Percentiles rank a stretch among this genome's conserved stretches.
Conservation (phyloP, 2,113 vertebrate genomes). For the Siniperca chuatsi region DNA sequence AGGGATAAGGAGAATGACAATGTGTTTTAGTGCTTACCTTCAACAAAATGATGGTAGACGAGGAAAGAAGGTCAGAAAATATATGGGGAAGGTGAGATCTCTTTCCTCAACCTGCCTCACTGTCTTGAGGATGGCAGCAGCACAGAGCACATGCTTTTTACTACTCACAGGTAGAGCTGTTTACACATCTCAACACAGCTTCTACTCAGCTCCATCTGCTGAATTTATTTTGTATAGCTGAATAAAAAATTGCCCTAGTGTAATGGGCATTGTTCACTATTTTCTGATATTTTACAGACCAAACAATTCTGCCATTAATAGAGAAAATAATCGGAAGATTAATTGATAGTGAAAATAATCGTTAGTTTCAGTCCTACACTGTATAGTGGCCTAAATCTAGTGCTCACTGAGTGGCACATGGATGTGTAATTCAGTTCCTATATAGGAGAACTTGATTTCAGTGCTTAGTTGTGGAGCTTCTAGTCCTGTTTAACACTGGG, state of each 20-base stretch:
- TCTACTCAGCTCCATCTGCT: not conserved
- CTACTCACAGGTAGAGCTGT: slow-evolving; percentile 2
- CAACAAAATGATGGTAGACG: slow-evolving; percentile 42
- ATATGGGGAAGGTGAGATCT: slow-evolving; percentile 8
- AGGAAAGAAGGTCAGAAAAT: slow-evolving; percentile 49
- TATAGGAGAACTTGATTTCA: not conserved
- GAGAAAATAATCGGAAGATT: not conserved
- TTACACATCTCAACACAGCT: slow-evolving; percentile 11
- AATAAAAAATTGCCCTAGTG: not conserved
- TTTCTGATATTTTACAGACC: not conserved
- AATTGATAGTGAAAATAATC: not conserved
- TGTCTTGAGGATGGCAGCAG: not conserved
- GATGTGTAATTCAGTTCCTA: not conserved
- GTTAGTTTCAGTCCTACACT: not conserved
- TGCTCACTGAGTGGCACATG: too few relatives aligned
- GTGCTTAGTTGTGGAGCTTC: not conserved
- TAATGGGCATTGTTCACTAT: not conserved
- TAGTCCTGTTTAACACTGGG: not conserved
- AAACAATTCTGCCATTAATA: not conserved
- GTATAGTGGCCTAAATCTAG: too few relatives aligned
- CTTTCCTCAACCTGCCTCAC: not conserved
- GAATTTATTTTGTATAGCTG: not conserved
- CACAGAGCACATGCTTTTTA: not conserved
- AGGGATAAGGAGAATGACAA: slow-evolving; percentile 51
- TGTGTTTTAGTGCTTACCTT: slow-evolving; percentile 61